Conservation (phyloP, 2,888 invertebrate genomes). For the Nyleta sp. region DNA sequence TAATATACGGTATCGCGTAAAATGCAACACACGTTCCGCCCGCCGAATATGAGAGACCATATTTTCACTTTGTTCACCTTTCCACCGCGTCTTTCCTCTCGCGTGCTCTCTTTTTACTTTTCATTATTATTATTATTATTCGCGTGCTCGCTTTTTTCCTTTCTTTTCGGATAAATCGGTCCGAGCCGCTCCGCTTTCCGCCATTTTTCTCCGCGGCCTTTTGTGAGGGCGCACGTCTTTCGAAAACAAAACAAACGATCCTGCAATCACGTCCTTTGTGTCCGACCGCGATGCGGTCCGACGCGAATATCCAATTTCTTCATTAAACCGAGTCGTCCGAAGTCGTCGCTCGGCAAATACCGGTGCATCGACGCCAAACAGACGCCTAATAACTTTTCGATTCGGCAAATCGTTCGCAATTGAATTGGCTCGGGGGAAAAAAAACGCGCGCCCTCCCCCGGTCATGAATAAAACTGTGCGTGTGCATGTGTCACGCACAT, state of each 20-base stretch:
- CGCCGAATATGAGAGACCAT: conserved; percentile 60
- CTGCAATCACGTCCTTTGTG: conserved; percentile 72
- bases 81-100: conserved; percentile 30
- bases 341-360: conserved; percentile 23
- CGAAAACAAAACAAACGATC: conserved; percentile 71
- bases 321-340: conserved; percentile 42
- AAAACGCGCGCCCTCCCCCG: conserved; percentile 22
- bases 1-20: conserved; percentile 48
- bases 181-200: conserved; percentile 12
- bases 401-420: conserved; percentile 38
- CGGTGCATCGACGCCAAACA: conserved; percentile 18
- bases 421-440: conserved; percentile 31
- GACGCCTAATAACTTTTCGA: conserved; percentile 32
- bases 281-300: conserved; percentile 46
- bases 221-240: conserved; percentile 62
- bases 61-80: conserved; percentile 58
- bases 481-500: conserved; percentile 46
- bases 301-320: conserved; percentile 50
- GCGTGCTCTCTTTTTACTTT: conserved; percentile 44
- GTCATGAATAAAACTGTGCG: conserved; percentile 48
- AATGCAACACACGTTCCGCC: conserved; percentile 53
- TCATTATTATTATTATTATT: conserved; percentile 58
- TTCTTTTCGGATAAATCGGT: conserved; percentile 56
- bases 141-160: conserved; percentile 20
- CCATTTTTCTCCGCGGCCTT: conserved; percentile 46